These are phyloP conservation scores for Caenorhabditis sp. DNA, from an alignment of 2,888 invertebrate species.

Conservation along the genomic window DNA sequence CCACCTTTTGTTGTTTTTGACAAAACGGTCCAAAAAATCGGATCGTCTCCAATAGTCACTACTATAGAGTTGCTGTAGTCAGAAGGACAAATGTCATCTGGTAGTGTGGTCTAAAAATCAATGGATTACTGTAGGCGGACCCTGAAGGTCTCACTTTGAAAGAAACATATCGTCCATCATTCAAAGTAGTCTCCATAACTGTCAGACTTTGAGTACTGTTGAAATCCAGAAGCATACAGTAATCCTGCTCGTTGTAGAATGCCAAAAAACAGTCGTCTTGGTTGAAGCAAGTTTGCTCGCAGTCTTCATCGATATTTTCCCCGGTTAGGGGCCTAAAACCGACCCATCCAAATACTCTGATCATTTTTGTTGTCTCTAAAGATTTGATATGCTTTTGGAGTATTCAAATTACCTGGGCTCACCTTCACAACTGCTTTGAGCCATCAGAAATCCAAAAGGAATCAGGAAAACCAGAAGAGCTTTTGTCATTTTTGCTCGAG, in stretches of 20 bases:
- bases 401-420: too few species aligned
- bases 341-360: neutral
- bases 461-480: too few species aligned
- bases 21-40: conserved; percentile 1
- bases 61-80: neutral
- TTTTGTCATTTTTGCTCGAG: too few species aligned
- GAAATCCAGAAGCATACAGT: neutral
- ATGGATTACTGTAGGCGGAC: neutral
- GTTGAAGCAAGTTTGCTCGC: neutral
- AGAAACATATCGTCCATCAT: neutral
- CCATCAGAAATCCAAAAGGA: too few species aligned
- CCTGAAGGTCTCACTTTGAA: neutral
- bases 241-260: neutral
- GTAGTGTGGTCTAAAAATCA: neutral
- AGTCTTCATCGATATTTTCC: neutral
- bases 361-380: conserved; percentile 4
- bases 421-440: too few species aligned
- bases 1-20: too few species aligned
- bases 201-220: neutral
- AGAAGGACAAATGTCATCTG: neutral
- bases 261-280: conserved; percentile 6
- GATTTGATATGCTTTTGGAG: too few species aligned
- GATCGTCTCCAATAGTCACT: neutral
- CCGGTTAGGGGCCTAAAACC: too few species aligned
- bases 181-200: neutral